Base-by-base conservation (phyloP, 2,888 invertebrate species). In the Yponomeuta evonymella region DNA sequence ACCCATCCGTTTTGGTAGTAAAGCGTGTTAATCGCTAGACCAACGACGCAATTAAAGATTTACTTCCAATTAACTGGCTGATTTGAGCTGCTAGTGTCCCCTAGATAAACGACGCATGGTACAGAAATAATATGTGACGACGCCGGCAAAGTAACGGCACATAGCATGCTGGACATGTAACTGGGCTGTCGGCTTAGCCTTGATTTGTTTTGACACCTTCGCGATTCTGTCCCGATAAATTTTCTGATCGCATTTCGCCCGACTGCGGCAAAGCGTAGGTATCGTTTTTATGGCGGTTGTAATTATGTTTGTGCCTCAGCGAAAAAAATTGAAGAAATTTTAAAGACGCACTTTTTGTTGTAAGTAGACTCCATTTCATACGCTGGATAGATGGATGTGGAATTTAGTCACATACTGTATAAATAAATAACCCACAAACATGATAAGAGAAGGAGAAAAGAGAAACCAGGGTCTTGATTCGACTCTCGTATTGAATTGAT, bases 171-270 rank as follows among this genome's bases (percentile, higher is more conserved):
- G 33, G n/a, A 12, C 29, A 29, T 29, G 29, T 30, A 15, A 58
- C 51, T 58, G 15, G 51, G 51, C 51, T 58, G 33, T 30, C 29
- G 65, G 30, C 30, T 65, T 65, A 33, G 29, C 65, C 65, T 33
- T 65, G 51, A 65, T 65, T 65, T 65, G 65, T 65, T 65, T 23
- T 65, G 65, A 65, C 65, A 65, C 51, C 51, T 58, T 65, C 29
- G 65, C 33, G 65, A 65, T 65, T 23, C 65, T 65, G 65, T 33
- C 33, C 33, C 30, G 33, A 65, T 65, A 29, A 65, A 30, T 29
- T 23, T 23, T 30, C 33, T 58, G 51, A 58, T 58, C 51, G 51
- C 15, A 15, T 58, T 15, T 15, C 15, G 3, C 43, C 43, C 51
- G 12, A 5, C 51, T 58, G 15, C 15, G 51, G 51, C 43, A 15